Conservation (phyloP, 2,888 invertebrate species). For the Hemaris fuciformis region DNA sequence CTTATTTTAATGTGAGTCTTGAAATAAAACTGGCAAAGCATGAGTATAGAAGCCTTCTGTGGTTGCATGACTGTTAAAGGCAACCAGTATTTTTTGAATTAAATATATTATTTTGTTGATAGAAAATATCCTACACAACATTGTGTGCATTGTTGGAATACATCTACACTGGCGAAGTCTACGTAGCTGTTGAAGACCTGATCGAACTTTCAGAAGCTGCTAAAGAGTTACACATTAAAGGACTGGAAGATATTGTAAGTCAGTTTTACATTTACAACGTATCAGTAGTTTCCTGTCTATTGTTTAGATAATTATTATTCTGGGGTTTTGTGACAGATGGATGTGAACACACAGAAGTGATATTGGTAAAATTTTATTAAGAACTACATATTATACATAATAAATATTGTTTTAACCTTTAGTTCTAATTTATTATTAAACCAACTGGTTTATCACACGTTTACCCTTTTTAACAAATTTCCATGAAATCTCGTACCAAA, state of each 20-base stretch:
- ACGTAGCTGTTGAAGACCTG: conserved; percentile 53
- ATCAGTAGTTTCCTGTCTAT: too few species aligned
- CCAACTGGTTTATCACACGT: too few species aligned
- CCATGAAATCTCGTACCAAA: too few species aligned
- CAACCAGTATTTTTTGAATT: background rate
- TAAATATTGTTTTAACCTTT: too few species aligned
- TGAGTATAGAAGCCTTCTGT: background rate
- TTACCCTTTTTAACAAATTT: too few species aligned
- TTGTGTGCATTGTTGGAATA: conserved; percentile 62
- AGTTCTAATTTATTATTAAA: too few species aligned
- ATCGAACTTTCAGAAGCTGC: conserved; percentile 56
- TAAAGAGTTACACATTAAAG: conserved; percentile 65
- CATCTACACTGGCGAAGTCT: conserved; percentile 68
- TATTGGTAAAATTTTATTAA: too few species aligned
- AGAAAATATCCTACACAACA: conserved; percentile 66
- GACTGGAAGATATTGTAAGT: conserved; percentile 59
- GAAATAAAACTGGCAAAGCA: too few species aligned
- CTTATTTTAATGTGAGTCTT: too few species aligned
- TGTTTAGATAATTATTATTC: background rate
- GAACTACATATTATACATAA: too few species aligned
- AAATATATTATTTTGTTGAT: conserved; percentile 24
- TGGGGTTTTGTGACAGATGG: background rate
- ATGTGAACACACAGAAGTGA: too few species aligned
- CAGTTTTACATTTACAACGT: background rate
- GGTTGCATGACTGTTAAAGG: background rate